Base-by-base conservation (phyloP, 2,888 invertebrate genomes). In the Macaria liturata region DNA sequence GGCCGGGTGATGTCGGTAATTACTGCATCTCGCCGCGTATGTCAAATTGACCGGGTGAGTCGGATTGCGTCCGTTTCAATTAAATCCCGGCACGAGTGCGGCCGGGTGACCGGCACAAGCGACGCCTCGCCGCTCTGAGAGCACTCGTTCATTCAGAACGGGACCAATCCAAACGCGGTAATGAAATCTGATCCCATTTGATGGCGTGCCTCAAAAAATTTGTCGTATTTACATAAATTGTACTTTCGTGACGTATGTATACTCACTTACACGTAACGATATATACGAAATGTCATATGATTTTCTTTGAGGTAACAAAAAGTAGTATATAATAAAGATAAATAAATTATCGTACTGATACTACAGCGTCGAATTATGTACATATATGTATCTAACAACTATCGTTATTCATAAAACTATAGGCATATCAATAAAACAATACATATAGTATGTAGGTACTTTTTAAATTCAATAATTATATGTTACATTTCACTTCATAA, bases 11-110 rank as follows among this genome's bases (percentile, higher is more conserved):
- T 74, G 76, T 76, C 74, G 77, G 85, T 86, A 88, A 88, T 88
- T 88, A 85, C 80, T 78, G 75, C 75, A 75, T 74, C 69, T 74
- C 60, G 66, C 69, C 69, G 72, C 67, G 67, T 68, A 71, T 75
- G 76, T 78, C 77, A 75, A 76, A 78, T 63, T 75, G 76, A 76
- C 73, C 66, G 60, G 62, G 68, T 71, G 67, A 73, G 74, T 78
- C 77, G 73, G 76, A 77, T 78, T 74, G 77, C 80, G 83, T 77
- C 80, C 80, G 77, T 81, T 87, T 86, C 85, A 87, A 88, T 88
- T 88, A 86, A 87, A 84, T 78, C 81, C 75, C 67, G 75, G 81
- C 80, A 80, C 75, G 78, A 73, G 76, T 75, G 72, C 67, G 69
- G 70, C 62, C 69, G 69, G 68, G 62, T 63, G 65, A 39, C 40